Evolutionary conservation across 1,140 invertebrate species (phyloP).

Genomic region (Ruditapes philippinarum): DNA sequence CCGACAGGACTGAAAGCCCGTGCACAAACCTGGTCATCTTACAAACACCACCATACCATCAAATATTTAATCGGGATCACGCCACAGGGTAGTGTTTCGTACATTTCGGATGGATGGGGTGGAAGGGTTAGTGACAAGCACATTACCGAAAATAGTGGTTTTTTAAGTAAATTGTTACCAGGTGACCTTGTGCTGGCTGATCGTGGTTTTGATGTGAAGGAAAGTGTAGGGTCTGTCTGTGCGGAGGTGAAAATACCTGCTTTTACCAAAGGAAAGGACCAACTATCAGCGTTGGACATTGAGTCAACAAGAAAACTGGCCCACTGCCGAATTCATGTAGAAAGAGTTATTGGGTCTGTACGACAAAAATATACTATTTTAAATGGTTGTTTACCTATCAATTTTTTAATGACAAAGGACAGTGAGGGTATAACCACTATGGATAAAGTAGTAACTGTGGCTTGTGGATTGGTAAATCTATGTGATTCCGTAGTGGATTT

Average conservation of each 20-base stretch:
- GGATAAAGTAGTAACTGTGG: constrained; percentile 62
- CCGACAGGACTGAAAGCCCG: constrained; percentile 60
- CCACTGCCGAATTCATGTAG: constrained; percentile 80
- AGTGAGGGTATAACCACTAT: not conserved
- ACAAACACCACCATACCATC: constrained; percentile 68
- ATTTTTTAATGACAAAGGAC: constrained; percentile 44
- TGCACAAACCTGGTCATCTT: constrained; percentile 65
- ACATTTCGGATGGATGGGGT: constrained; percentile 66
- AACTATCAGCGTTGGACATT: constrained; percentile 70
- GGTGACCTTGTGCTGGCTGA: constrained; percentile 69
- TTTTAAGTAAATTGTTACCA: constrained; percentile 63
- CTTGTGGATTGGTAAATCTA: constrained; percentile 62
- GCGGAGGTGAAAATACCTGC: constrained; percentile 68
- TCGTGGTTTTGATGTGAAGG: constrained; percentile 66
- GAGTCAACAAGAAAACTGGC: constrained; percentile 77
- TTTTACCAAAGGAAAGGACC: constrained; percentile 67
- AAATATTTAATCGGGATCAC: constrained; percentile 69
- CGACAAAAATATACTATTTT: constrained; percentile 65
- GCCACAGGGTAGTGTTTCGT: constrained; percentile 64
- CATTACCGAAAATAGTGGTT: constrained; percentile 59
- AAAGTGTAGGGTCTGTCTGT: constrained; percentile 40
- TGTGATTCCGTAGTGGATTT: constrained; percentile 64
- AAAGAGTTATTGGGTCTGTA: constrained; percentile 77
- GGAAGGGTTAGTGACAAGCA: constrained; percentile 66
- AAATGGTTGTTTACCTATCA: constrained; percentile 55